Percentiles rank a stretch among this genome's conserved stretches.
These are phyloP conservation scores for Cataglyphis livida DNA, from an alignment of 2,888 invertebrate genomes.

Conservation along the genomic window DNA sequence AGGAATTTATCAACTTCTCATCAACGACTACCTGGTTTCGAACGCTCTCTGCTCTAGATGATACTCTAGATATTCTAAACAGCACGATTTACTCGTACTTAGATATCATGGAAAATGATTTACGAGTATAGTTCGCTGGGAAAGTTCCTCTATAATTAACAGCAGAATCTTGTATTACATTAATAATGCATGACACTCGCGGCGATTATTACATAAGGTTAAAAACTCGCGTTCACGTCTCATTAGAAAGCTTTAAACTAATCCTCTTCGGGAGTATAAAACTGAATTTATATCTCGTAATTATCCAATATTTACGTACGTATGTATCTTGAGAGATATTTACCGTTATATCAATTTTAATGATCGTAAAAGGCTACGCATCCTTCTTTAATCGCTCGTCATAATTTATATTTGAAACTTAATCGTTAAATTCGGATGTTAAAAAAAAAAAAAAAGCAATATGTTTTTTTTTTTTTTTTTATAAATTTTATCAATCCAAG, in stretches of 20 bases:
- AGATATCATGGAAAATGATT: constrained; percentile 44
- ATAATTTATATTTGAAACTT: background rate
- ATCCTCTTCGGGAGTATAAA: constrained; percentile 14
- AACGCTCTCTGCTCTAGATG: constrained; percentile 18
- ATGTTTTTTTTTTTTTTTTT: background rate
- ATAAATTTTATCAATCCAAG: background rate
- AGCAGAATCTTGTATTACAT: constrained; percentile 30
- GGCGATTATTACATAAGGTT: constrained; percentile 18
- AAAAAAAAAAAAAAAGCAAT: background rate
- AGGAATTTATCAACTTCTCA: constrained; percentile 44
- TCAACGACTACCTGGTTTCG: constrained; percentile 41
- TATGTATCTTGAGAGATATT: background rate
- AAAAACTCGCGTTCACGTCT: constrained; percentile 11
- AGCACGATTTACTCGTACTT: background rate
- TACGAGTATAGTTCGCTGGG: constrained; percentile 28
- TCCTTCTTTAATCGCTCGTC: background rate
- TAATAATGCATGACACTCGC: constrained; percentile 35
- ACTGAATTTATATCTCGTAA: background rate
- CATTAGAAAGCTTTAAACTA: constrained; percentile 35
- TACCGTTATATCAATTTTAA: constrained; percentile 1
- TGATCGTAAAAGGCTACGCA: background rate
- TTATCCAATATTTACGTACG: background rate
- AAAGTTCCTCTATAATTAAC: constrained; percentile 39
- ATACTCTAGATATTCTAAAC: constrained; percentile 22
- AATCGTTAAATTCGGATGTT: background rate